Evolutionary conservation across 92 coral and sea anemone genomes (phyloP).

Genomic region (Pocillopora meandrina): DNA sequence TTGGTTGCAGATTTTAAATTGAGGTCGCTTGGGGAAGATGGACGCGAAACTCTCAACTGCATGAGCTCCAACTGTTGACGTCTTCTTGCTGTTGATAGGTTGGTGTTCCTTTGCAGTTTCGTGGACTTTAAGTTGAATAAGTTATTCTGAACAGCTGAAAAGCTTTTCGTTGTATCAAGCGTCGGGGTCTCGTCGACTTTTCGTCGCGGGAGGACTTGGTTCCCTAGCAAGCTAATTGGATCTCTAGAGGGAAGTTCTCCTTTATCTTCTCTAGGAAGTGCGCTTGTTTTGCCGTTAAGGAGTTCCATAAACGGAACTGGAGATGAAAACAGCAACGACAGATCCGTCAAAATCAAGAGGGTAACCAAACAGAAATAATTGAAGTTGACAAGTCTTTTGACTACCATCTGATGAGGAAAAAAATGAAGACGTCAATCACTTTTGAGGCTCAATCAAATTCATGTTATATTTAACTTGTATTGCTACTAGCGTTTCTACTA

Average conservation of each 20-base stretch:
- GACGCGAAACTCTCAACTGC: neutral
- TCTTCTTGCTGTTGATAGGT: neutral
- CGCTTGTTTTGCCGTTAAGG: neutral
- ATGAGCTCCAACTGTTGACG: neutral
- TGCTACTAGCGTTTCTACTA: neutral
- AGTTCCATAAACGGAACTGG: constrained; percentile 8
- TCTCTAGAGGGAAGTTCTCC: constrained; percentile 6
- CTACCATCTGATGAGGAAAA: constrained; percentile 10
- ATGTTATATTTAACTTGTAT: neutral
- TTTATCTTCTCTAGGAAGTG: neutral
- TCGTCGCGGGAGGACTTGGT: neutral
- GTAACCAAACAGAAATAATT: neutral
- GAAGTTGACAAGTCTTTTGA: neutral
- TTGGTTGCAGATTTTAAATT: neutral
- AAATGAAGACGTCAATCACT: neutral
- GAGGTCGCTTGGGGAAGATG: neutral
- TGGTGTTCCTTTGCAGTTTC: neutral
- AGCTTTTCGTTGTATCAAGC: no score
- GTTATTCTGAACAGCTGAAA: neutral
- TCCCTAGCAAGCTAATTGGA: neutral
- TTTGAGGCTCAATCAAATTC: neutral
- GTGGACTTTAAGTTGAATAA: neutral
- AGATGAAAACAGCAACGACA: constrained; percentile 1
- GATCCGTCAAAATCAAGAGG: constrained; percentile 11
- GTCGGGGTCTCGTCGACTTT: no score